A percentile compares a stretch with the other conserved stretches of the same genome.
Conservation (phyloP, 2,797 vertebrate species). For the Cyprinodon diabolis region DNA sequence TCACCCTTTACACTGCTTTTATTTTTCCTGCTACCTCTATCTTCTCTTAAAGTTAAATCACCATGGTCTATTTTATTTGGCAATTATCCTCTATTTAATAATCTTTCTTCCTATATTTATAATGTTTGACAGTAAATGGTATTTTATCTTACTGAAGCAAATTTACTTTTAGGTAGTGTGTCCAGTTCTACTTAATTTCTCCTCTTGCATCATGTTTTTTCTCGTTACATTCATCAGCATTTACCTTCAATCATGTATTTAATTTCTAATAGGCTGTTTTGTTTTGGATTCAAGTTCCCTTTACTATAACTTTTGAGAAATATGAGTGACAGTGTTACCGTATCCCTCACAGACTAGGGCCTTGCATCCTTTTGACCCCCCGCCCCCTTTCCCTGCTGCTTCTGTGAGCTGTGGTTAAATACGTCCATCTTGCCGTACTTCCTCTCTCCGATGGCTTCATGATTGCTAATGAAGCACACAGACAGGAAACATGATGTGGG, state of each 20-base stretch:
- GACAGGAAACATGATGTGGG: constrained; percentile 38
- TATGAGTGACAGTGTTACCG: not conserved
- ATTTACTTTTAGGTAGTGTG: constrained; percentile 10
- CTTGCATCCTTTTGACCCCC: not conserved
- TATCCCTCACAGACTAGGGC: constrained; percentile 4
- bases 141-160: constrained; percentile 18
- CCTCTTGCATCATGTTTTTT: not conserved
- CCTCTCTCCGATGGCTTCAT: constrained; percentile 66
- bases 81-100: not conserved
- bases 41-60: constrained; percentile 3
- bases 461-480: constrained; percentile 72
- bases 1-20: constrained; percentile 26
- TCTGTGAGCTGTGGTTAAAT: constrained; percentile 52
- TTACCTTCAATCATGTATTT: not conserved
- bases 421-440: constrained; percentile 59
- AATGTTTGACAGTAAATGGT: not conserved
- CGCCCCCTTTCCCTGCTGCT: constrained; percentile 12
- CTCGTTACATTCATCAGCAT: not conserved
- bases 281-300: constrained; percentile 4
- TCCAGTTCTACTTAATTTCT: constrained; percentile 14
- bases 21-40: not conserved
- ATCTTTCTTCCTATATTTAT: constrained; percentile 6
- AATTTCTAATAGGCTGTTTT: constrained; percentile 3
- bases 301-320: constrained; percentile 25
- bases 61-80: not conserved